Percentiles rank a stretch among this genome's conserved stretches.
These are phyloP conservation scores for Euglossa dilemma DNA, from an alignment of 1,140 invertebrate species.

Conservation along the genomic window DNA sequence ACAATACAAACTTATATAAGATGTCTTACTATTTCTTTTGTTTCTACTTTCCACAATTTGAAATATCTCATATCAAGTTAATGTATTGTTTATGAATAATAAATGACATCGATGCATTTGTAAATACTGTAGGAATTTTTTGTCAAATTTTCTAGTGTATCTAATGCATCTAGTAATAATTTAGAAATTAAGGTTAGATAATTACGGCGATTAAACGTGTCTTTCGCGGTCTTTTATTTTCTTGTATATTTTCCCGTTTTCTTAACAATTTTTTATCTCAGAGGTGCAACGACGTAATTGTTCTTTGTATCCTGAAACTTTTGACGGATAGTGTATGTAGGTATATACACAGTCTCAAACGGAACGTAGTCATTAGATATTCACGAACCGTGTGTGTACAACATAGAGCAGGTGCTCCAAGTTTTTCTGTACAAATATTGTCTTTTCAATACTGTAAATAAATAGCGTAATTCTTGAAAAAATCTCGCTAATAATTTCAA, in stretches of 20 bases:
- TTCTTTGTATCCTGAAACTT: not conserved
- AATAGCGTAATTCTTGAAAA: not conserved
- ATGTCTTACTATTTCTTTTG: not conserved
- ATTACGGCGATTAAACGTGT: not conserved
- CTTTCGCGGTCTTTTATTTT: not conserved
- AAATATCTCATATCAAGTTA: not conserved
- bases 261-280: too few relatives aligned
- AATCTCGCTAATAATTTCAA: not conserved
- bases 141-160: not conserved
- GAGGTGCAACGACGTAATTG: not conserved
- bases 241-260: not conserved
- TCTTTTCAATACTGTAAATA: not conserved
- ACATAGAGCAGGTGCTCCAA: not conserved
- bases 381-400: not conserved
- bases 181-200: not conserved
- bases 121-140: not conserved
- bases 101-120: not conserved
- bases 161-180: not conserved
- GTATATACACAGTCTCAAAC: slow-evolving; percentile 8
- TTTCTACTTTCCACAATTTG: not conserved
- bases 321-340: slow-evolving; percentile 9
- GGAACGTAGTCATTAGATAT: slow-evolving; percentile 3
- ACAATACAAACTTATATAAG: too few relatives aligned
- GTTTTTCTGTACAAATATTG: not conserved
- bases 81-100: not conserved